phyloP scores from a whole-genome alignment of 2,888 invertebrate species.

The Drosophila paramelanica region DNA sequence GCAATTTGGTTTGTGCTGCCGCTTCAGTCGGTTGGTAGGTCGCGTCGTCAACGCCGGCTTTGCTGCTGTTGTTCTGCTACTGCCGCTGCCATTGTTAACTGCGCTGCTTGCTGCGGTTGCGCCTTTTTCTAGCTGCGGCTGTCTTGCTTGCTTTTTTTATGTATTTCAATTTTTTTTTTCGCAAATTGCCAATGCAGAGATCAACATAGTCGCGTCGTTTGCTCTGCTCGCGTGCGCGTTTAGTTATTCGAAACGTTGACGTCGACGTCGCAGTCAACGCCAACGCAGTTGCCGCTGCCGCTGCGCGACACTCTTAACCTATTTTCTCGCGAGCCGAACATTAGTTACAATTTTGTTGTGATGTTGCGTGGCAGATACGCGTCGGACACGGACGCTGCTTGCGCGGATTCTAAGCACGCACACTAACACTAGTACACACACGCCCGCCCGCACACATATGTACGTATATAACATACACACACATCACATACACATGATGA shows the following conservation, averaged over 20 bases:
- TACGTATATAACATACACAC: slow-evolving; percentile 18
- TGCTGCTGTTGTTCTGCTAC: slow-evolving; percentile 56
- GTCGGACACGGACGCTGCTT: slow-evolving; percentile 82
- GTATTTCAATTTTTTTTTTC: slow-evolving; percentile 58
- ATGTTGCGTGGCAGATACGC: slow-evolving; percentile 84
- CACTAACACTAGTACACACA: slow-evolving; percentile 59
- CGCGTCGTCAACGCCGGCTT: slow-evolving; percentile 69
- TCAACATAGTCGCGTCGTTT: slow-evolving; percentile 64
- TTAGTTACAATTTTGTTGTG: slow-evolving; percentile 85
- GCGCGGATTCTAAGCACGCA: slow-evolving; percentile 78
- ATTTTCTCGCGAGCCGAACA: slow-evolving; percentile 80
- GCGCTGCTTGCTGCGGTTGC: slow-evolving; percentile 67
- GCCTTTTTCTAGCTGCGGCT: slow-evolving; percentile 75
- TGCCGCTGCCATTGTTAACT: slow-evolving; percentile 50
- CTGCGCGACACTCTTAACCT: slow-evolving; percentile 82
- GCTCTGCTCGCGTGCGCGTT: slow-evolving; percentile 72
- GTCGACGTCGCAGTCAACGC: slow-evolving; percentile 44
- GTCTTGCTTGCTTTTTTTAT: slow-evolving; percentile 42
- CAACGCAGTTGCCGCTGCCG: slow-evolving; percentile 55
- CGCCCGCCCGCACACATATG: slow-evolving; percentile 26
- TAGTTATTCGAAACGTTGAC: slow-evolving; percentile 49
- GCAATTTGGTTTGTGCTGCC: slow-evolving; percentile 82
- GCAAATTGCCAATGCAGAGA: slow-evolving; percentile 78
- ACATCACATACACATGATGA: slow-evolving; percentile 22
- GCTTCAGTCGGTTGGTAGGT: slow-evolving; percentile 82